phyloP scores from a whole-genome alignment of 2,888 invertebrate species.

The Drosophila multiciliata region DNA sequence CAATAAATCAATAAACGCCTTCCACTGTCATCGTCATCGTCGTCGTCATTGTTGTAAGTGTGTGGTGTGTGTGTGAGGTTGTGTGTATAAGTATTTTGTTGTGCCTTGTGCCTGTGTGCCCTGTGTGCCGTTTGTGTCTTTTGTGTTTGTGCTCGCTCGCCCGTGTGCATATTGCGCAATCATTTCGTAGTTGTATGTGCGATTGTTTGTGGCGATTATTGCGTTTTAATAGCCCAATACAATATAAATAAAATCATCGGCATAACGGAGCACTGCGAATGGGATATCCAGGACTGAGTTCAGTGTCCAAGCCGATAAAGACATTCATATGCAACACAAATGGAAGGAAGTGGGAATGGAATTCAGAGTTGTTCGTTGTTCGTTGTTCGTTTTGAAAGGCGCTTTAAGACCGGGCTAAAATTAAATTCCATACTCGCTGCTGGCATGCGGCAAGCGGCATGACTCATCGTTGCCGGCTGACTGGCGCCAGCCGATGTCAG shows the following conservation, averaged over 20 bases:
- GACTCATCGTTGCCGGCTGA: constrained; percentile 71
- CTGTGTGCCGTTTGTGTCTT: constrained; percentile 2
- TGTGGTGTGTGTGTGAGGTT: background rate
- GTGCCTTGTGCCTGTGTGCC: background rate
- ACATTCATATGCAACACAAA: constrained; percentile 48
- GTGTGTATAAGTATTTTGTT: constrained; percentile 7
- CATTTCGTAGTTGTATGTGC: constrained; percentile 55
- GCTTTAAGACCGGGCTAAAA: constrained; percentile 46
- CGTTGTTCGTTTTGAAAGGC: background rate
- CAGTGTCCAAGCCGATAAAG: constrained; percentile 39
- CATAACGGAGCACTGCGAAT: constrained; percentile 14
- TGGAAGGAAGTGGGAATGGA: background rate
- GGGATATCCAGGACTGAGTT: background rate
- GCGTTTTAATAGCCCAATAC: constrained; percentile 69
- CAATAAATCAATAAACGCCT: constrained; percentile 72
- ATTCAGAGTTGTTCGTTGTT: background rate
- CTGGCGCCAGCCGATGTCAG: constrained; percentile 68
- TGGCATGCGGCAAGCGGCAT: constrained; percentile 51
- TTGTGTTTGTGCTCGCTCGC: constrained; percentile 60
- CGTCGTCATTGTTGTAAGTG: background rate
- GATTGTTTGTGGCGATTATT: constrained; percentile 67
- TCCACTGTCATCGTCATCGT: constrained; percentile 60
- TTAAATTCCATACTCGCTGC: constrained; percentile 55
- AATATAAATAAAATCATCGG: constrained; percentile 59
- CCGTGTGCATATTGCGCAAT: constrained; percentile 78